phyloP scores from a whole-genome alignment of 2,113 vertebrate genomes.

The rat (Rattus norvegicus) region DNA sequence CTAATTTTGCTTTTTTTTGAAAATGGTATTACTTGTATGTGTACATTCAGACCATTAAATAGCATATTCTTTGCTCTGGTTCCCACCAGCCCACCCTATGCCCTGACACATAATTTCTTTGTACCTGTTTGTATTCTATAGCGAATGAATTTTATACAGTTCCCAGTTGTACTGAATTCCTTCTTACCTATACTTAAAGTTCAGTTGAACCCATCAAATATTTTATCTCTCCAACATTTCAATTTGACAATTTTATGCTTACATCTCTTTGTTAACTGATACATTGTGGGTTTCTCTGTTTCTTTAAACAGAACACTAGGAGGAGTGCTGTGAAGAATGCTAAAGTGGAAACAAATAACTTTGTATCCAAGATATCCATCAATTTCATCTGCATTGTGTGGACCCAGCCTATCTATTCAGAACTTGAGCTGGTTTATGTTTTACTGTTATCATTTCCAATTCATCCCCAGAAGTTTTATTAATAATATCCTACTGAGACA shows the following conservation, averaged over 20 bases:
- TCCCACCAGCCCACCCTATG: background rate
- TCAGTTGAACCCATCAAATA: background rate
- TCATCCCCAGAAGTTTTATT: background rate
- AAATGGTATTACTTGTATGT: background rate
- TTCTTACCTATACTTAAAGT: background rate
- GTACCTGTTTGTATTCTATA: background rate
- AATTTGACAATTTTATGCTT: too few species aligned
- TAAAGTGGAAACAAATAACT: background rate
- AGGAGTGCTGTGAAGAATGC: background rate
- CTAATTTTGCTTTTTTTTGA: background rate
- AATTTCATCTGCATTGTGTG: background rate
- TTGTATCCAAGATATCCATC: background rate
- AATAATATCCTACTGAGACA: background rate
- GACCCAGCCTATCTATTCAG: background rate
- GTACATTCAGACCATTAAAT: background rate
- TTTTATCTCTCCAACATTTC: background rate
- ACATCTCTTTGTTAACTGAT: too few species aligned
- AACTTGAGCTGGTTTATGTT: background rate
- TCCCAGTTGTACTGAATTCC: background rate
- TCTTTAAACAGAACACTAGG: background rate
- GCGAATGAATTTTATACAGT: background rate
- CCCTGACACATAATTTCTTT: background rate
- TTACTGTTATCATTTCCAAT: background rate
- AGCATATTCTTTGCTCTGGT: background rate
- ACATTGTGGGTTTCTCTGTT: background rate